These are phyloP conservation scores for Nothobranchius furzeri DNA, from an alignment of 2,113 vertebrate species.

Conservation along the genomic window DNA sequence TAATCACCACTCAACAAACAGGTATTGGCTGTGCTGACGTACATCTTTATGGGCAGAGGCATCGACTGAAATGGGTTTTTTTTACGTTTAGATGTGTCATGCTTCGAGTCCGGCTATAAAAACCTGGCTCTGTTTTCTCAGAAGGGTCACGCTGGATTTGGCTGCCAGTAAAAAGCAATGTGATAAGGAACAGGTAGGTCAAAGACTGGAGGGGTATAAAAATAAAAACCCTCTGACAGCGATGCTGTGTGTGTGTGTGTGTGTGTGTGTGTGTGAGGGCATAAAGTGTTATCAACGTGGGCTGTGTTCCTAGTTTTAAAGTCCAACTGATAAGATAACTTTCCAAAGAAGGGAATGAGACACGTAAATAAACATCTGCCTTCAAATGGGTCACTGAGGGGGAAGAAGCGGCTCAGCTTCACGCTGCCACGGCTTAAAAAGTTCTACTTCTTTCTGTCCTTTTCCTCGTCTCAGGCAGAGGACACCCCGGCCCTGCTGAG, in stretches of 20 bases:
- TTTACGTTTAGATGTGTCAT: slow-evolving; percentile 35
- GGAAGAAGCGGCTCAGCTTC: slow-evolving; percentile 6
- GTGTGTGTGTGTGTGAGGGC: not conserved
- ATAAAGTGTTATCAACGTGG: slow-evolving; percentile 51
- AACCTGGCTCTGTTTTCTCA: slow-evolving; percentile 11
- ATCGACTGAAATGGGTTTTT: slow-evolving; percentile 37
- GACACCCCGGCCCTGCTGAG: slow-evolving; percentile 4
- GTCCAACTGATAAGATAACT: slow-evolving; percentile 72
- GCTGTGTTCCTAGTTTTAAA: slow-evolving; percentile 54
- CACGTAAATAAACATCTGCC: slow-evolving; percentile 56
- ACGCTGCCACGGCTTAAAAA: no score
- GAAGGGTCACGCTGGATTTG: slow-evolving; percentile 28
- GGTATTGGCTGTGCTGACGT: slow-evolving; percentile 36
- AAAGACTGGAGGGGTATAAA: slow-evolving; percentile 30
- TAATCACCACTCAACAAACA: slow-evolving; percentile 58
- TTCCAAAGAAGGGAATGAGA: slow-evolving; percentile 37
- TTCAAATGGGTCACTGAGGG: slow-evolving; percentile 1
- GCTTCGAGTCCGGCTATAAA: slow-evolving; percentile 4
- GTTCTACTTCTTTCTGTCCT: no score
- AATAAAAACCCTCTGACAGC: slow-evolving; percentile 24
- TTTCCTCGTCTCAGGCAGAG: not conserved
- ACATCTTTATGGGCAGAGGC: slow-evolving; percentile 24
- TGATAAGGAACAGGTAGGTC: slow-evolving; percentile 55
- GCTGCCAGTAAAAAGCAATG: not conserved
- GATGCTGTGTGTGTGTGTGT: slow-evolving; percentile 32